Conservation (phyloP, 2,113 vertebrate species). For the Ciconia boyciana region DNA sequence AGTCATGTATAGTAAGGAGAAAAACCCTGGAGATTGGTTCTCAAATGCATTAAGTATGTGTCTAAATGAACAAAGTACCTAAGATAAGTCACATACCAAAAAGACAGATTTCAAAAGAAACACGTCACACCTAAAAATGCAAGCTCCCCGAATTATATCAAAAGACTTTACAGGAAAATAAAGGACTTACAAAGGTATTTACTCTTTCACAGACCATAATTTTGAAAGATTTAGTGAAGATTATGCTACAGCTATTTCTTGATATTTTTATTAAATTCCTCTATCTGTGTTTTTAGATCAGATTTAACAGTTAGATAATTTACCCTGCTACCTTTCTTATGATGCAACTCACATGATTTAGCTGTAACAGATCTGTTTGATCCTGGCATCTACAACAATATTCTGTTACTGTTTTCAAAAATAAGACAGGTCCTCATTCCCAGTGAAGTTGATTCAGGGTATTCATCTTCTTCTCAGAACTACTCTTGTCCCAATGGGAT, state of each 20-base stretch:
- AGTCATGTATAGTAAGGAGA: neutral
- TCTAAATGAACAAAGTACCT: neutral
- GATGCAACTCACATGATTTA: neutral
- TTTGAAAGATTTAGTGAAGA: neutral
- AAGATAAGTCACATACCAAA: neutral
- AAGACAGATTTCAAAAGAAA: neutral
- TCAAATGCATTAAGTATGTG: neutral
- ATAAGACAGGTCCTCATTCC: neutral
- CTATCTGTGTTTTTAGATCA: neutral
- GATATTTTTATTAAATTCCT: neutral
- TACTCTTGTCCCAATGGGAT: neutral
- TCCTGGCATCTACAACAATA: neutral
- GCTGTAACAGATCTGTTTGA: neutral
- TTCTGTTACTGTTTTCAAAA: neutral
- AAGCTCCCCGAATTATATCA: neutral
- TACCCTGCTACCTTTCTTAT: neutral
- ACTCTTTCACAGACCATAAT: neutral
- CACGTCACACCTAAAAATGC: neutral
- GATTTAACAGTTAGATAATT: neutral
- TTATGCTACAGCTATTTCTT: neutral
- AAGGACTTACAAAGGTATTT: neutral
- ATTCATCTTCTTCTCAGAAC: neutral
- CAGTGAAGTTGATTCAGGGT: neutral
- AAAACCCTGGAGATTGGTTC: neutral
- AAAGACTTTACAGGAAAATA: neutral